A percentile compares a stretch with the other conserved stretches of the same genome.
Evolutionary conservation across 2,888 invertebrate genomes (phyloP).

Genomic region (Eulithis prunata): DNA sequence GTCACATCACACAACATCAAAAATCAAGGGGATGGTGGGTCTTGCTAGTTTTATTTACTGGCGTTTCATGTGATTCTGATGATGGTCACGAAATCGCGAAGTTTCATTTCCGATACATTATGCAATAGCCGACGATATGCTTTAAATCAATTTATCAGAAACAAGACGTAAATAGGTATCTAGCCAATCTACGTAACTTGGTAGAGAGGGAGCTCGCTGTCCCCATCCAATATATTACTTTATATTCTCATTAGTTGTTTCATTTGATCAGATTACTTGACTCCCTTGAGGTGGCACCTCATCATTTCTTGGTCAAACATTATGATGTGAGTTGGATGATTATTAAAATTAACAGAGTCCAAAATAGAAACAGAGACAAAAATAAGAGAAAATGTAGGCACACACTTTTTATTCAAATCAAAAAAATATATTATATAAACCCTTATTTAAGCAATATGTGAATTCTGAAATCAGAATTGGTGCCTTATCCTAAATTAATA

Average conservation of each 20-base stretch:
- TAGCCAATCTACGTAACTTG: conserved; percentile 17
- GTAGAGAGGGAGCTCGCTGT: conserved; percentile 56
- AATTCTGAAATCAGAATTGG: background rate
- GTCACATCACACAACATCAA: too few relatives aligned
- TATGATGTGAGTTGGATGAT: conserved; percentile 55
- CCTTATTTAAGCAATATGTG: background rate
- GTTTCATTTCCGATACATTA: conserved; percentile 18
- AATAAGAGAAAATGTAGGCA: too few relatives aligned
- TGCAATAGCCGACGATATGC: conserved; percentile 7
- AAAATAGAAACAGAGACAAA: too few relatives aligned
- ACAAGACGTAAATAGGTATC: conserved; percentile 36
- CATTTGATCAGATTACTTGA: conserved; percentile 76
- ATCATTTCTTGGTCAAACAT: conserved; percentile 68
- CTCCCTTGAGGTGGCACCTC: conserved; percentile 69
- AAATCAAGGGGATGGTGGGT: too few relatives aligned
- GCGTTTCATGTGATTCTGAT: conserved; percentile 17
- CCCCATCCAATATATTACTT: conserved; percentile 79
- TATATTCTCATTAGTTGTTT: conserved; percentile 80
- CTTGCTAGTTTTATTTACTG: conserved; percentile 11
- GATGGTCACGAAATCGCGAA: conserved; percentile 8
- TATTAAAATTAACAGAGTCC: conserved; percentile 60
- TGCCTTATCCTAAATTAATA: background rate
- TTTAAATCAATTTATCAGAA: conserved; percentile 34
- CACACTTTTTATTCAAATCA: too few relatives aligned
- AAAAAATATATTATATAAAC: too few relatives aligned